phyloP scores from a whole-genome alignment of 2,797 vertebrate species.

The Tapirus indicus region DNA sequence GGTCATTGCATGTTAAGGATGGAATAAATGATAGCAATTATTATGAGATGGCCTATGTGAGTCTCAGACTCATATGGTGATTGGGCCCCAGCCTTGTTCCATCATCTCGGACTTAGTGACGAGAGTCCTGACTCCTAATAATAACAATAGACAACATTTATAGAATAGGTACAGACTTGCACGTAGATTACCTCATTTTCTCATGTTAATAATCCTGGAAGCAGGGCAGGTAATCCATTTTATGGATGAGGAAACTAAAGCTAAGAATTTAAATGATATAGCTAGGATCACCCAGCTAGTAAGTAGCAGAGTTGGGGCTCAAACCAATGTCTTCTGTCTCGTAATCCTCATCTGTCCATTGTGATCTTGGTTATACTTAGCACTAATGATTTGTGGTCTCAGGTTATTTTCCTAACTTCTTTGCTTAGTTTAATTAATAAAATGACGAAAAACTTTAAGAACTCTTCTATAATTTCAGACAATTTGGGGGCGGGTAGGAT shows the following conservation, averaged over 20 bases:
- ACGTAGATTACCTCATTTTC: neutral
- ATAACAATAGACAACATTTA: neutral
- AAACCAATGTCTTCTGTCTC: neutral
- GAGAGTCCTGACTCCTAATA: neutral
- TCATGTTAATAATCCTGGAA: neutral
- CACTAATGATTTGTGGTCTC: neutral
- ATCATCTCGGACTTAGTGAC: neutral
- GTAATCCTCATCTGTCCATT: neutral
- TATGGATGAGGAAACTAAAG: neutral
- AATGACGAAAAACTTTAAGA: conserved; percentile 3
- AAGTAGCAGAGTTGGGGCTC: neutral
- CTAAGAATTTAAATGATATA: neutral
- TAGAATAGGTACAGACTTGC: neutral
- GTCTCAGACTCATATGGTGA: neutral
- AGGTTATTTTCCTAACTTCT: neutral
- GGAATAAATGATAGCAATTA: neutral
- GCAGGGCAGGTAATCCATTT: neutral
- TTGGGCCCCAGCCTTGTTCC: neutral
- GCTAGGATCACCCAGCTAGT: neutral
- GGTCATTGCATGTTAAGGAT: neutral
- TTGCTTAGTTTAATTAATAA: neutral
- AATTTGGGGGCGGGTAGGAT: neutral
- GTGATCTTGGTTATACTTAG: neutral
- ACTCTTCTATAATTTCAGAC: neutral
- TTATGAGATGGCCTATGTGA: neutral